Conservation (phyloP, 2,113 vertebrate species). For the Coregonus clupeaformis region DNA sequence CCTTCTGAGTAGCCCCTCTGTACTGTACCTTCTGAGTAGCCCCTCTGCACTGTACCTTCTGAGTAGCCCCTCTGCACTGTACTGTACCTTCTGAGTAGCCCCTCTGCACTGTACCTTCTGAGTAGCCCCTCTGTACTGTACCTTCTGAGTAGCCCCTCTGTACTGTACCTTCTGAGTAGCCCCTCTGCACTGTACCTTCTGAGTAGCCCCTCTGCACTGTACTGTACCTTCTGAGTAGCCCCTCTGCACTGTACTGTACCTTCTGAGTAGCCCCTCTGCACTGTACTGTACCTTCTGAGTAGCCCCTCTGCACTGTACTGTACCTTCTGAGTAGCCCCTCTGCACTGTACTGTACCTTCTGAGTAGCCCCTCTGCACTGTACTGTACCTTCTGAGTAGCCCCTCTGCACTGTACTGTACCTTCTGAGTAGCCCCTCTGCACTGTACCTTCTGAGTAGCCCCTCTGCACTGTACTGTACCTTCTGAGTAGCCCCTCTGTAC, state of each 20-base stretch:
- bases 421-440: no score
- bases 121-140: no score
- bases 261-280: no score
- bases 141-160: no score
- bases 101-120: constrained; percentile 77
- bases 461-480: constrained; percentile 75
- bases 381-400: constrained; percentile 79
- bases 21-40: constrained; percentile 78
- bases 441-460: constrained; percentile 81
- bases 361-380: no score
- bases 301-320: no score
- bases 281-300: constrained; percentile 77
- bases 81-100: constrained; percentile 79
- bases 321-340: no score
- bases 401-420: constrained; percentile 75
- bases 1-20: no score
- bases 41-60: constrained; percentile 78
- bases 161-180: constrained; percentile 78
- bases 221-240: constrained; percentile 79
- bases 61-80: no score
- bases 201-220: no score
- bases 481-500: no score
- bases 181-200: constrained; percentile 78
- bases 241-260: constrained; percentile 75
- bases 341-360: constrained; percentile 78